Evolutionary conservation across 2,888 invertebrate genomes (phyloP).

Genomic region (Mesorhabditis sp.): DNA sequence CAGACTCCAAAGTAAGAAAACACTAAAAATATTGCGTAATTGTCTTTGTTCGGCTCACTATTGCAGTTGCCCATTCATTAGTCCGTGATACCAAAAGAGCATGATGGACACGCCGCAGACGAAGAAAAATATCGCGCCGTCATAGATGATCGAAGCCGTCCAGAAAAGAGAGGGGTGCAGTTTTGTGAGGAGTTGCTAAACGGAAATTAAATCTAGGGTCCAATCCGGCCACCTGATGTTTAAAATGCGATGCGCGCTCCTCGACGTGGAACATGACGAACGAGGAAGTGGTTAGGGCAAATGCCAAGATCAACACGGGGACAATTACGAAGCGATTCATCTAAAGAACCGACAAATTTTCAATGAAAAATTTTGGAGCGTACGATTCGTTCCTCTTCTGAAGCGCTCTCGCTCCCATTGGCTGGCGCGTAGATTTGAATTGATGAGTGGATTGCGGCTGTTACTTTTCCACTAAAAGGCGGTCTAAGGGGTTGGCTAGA

Average conservation of each 20-base stretch:
- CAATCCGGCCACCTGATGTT: slow-evolving; percentile 38
- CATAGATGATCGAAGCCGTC: slow-evolving; percentile 37
- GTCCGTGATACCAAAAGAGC: slow-evolving; percentile 28
- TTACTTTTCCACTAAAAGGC: no score
- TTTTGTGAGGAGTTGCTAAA: slow-evolving; percentile 48
- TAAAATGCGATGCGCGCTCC: slow-evolving; percentile 40
- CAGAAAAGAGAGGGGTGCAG: slow-evolving; percentile 47
- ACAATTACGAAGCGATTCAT: slow-evolving; percentile 17
- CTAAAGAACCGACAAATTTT: no score
- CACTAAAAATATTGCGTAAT: neutral
- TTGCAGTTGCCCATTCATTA: slow-evolving; percentile 21
- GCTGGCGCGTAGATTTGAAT: no score
- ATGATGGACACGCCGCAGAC: slow-evolving; percentile 31
- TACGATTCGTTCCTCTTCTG: no score
- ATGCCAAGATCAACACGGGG: slow-evolving; percentile 36
- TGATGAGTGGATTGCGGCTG: no score
- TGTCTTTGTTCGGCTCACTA: slow-evolving; percentile 16
- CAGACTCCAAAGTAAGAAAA: no score
- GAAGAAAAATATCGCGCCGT: slow-evolving; percentile 33
- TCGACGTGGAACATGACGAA: slow-evolving; percentile 49
- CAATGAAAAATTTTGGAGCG: no score
- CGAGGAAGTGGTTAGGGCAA: slow-evolving; percentile 44
- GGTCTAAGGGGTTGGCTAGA: no score
- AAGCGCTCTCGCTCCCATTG: no score
- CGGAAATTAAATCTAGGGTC: no score